A percentile compares a stretch with the other conserved stretches of the same genome.
Conservation (phyloP, 2,797 vertebrate genomes). For the Neosalanx taihuensis region DNA sequence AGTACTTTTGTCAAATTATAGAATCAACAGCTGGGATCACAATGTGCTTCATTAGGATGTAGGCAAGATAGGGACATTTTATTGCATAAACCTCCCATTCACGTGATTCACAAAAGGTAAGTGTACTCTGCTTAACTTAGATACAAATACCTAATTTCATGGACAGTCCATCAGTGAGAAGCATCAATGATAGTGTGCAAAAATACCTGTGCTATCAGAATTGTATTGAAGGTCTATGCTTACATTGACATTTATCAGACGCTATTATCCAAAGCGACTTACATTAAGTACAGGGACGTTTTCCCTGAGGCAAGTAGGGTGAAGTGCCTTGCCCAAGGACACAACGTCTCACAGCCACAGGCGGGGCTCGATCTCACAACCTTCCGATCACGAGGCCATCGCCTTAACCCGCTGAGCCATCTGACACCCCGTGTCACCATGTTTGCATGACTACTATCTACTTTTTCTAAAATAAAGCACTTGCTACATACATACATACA, state of each 20-base stretch:
- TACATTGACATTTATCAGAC: too few relatives aligned
- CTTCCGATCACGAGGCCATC: too few relatives aligned
- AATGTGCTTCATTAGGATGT: not conserved
- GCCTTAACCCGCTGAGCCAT: too few relatives aligned
- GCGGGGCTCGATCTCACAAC: too few relatives aligned
- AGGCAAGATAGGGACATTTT: not conserved
- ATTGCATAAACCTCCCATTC: conserved; percentile 14
- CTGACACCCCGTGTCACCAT: too few relatives aligned
- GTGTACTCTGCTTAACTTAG: not conserved
- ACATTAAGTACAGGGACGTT: too few relatives aligned
- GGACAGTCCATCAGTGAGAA: conserved; percentile 12
- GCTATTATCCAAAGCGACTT: too few relatives aligned
- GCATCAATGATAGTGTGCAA: conserved; percentile 17
- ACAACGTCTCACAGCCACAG: too few relatives aligned
- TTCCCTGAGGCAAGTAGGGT: too few relatives aligned
- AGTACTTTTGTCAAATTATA: not conserved
- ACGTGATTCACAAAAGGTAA: conserved; percentile 9
- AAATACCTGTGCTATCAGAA: conserved; percentile 27
- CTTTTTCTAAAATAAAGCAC: too few relatives aligned
- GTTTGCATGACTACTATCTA: not conserved
- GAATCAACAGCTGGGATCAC: not conserved
- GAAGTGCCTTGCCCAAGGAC: too few relatives aligned
- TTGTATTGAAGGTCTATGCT: conserved; percentile 25
- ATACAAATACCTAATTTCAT: not conserved
- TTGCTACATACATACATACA: too few relatives aligned